phyloP scores from a whole-genome alignment of 1,140 invertebrate species.

The Dendroctonus valens region DNA sequence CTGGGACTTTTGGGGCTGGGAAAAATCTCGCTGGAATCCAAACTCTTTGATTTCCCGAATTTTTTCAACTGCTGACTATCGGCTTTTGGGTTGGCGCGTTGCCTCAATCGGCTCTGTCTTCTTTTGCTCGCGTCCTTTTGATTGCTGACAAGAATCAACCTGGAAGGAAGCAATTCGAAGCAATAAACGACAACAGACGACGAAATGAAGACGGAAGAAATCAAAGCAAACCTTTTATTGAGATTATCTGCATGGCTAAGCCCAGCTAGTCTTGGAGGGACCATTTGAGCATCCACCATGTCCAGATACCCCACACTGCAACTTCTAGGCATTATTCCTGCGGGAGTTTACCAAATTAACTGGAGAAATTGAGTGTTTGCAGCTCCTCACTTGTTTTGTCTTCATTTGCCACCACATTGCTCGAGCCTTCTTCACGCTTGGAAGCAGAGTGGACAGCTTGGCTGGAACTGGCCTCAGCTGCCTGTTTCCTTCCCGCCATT shows the following conservation, averaged over 20 bases:
- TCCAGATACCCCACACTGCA: slow-evolving; percentile 84
- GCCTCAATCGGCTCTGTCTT: slow-evolving; percentile 42
- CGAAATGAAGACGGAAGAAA: no score
- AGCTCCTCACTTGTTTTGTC: slow-evolving; percentile 3
- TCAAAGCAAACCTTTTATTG: slow-evolving; percentile 39
- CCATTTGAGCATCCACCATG: slow-evolving; percentile 69
- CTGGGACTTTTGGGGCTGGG: slow-evolving; percentile 22
- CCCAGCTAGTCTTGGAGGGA: slow-evolving; percentile 62
- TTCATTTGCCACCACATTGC: background rate
- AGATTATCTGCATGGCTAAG: slow-evolving; percentile 71
- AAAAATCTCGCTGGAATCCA: slow-evolving; percentile 78
- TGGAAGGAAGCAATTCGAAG: background rate
- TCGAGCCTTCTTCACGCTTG: slow-evolving; percentile 6
- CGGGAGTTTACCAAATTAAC: background rate
- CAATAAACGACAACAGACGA: no score
- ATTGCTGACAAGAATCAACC: slow-evolving; percentile 69
- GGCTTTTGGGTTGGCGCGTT: slow-evolving; percentile 38
- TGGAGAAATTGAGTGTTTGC: background rate
- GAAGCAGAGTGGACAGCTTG: slow-evolving; percentile 6
- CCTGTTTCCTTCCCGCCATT: slow-evolving; percentile 34
- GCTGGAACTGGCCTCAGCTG: slow-evolving; percentile 6
- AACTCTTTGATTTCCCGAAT: slow-evolving; percentile 77
- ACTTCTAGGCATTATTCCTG: slow-evolving; percentile 73
- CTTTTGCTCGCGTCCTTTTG: slow-evolving; percentile 57
- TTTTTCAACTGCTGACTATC: slow-evolving; percentile 63